Percentiles rank a stretch among this genome's conserved stretches.
These are phyloP conservation scores for Oncorhynchus masou DNA, from an alignment of 2,113 vertebrate genomes.

Conservation along the genomic window DNA sequence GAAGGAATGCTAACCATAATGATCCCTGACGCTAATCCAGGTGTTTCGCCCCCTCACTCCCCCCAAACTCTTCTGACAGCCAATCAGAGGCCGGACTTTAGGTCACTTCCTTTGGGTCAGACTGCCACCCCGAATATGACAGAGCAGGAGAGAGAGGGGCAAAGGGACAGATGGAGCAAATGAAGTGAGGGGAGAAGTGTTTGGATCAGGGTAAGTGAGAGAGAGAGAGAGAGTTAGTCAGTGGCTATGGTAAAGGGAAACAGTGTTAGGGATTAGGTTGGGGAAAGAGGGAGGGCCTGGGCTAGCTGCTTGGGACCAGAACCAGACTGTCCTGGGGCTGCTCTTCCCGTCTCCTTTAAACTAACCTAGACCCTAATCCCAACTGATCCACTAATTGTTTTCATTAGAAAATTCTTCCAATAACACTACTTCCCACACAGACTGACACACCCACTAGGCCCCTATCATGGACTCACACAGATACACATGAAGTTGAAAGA, in stretches of 20 bases:
- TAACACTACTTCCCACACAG: slow-evolving; percentile 65
- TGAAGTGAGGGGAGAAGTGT: not conserved
- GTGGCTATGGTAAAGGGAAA: slow-evolving; percentile 55
- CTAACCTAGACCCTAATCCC: slow-evolving; percentile 65
- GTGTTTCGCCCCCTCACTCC: slow-evolving; percentile 53
- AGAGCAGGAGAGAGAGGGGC: slow-evolving; percentile 22
- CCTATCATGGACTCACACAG: slow-evolving; percentile 31
- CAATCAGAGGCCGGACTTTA: slow-evolving; percentile 50
- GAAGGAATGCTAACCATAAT: slow-evolving; percentile 69
- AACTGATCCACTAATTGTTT: slow-evolving; percentile 70
- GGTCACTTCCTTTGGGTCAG: slow-evolving; percentile 51
- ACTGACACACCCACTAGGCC: slow-evolving; percentile 25
- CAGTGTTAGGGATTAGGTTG: slow-evolving; percentile 45
- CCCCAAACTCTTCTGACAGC: slow-evolving; percentile 21
- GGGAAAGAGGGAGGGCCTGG: slow-evolving; percentile 35
- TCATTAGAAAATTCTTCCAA: slow-evolving; percentile 62
- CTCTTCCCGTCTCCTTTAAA: slow-evolving; percentile 56
- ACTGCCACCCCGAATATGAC: slow-evolving; percentile 40
- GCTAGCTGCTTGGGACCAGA: slow-evolving; percentile 47
- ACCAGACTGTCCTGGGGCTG: slow-evolving; percentile 48
- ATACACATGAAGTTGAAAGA: too few relatives aligned
- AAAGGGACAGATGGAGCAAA: slow-evolving; percentile 39
- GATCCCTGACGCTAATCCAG: slow-evolving; percentile 72
- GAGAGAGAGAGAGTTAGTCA: slow-evolving; percentile 13
- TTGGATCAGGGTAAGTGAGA: slow-evolving; percentile 9